Percentiles rank a stretch among this genome's conserved stretches.
These are phyloP conservation scores for Gastrophryne carolinensis DNA, from an alignment of 2,797 vertebrate species.

Conservation along the genomic window DNA sequence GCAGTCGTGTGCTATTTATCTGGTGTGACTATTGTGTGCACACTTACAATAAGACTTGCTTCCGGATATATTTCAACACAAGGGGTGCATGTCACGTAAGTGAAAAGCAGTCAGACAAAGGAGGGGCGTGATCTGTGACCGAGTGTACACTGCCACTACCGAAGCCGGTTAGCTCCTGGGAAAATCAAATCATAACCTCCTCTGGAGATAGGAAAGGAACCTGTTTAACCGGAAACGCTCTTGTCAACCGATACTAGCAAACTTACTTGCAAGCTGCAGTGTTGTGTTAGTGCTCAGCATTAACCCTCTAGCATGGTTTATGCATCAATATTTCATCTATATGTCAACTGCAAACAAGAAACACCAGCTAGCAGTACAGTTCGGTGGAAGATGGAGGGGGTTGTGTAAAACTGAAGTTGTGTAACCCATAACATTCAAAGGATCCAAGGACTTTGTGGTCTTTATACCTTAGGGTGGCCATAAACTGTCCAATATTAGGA, in stretches of 20 bases:
- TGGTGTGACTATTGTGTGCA: too few species aligned
- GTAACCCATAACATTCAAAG: not conserved
- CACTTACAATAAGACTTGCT: too few species aligned
- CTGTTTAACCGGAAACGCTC: constrained; percentile 17
- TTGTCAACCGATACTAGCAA: constrained; percentile 30
- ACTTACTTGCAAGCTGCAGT: not conserved
- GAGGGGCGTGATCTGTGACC: constrained; percentile 17
- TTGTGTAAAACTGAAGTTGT: not conserved
- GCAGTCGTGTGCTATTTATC: too few species aligned
- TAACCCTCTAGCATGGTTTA: not conserved
- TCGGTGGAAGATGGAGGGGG: not conserved
- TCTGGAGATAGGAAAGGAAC: constrained; percentile 22
- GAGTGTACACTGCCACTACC: constrained; percentile 15
- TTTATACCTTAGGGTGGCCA: too few species aligned
- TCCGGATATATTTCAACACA: not conserved
- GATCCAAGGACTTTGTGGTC: too few species aligned
- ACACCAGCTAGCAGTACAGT: not conserved
- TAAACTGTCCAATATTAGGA: too few species aligned
- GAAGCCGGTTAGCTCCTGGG: constrained; percentile 22
- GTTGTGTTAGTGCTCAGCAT: not conserved
- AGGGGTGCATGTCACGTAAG: not conserved
- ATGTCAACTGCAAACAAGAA: not conserved
- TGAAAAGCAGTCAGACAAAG: not conserved
- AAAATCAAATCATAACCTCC: constrained; percentile 33
- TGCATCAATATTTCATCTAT: not conserved